phyloP scores from a whole-genome alignment of 2,113 vertebrate genomes.

The Bettongia penicillata region DNA sequence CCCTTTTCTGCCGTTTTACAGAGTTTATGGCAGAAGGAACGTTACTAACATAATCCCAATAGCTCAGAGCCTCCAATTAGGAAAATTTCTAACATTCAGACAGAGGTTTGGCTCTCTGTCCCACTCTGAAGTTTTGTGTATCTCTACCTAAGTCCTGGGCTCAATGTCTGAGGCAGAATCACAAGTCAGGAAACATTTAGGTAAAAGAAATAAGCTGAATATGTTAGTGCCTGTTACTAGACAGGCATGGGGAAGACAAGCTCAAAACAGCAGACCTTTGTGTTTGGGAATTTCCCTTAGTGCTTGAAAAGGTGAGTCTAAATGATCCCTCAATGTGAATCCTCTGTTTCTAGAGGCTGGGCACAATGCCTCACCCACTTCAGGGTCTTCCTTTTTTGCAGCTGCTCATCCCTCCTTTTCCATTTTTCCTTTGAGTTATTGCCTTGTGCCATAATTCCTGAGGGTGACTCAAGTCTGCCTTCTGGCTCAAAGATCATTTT shows the following conservation, averaged over 20 bases:
- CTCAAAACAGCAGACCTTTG: neutral
- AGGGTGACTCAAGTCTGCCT: neutral
- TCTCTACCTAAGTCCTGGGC: too few species aligned
- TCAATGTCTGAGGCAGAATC: neutral
- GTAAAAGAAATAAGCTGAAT: neutral
- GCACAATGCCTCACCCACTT: neutral
- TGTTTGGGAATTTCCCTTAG: neutral
- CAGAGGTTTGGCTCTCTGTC: neutral
- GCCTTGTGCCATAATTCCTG: neutral
- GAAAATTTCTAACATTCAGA: neutral
- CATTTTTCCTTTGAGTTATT: neutral
- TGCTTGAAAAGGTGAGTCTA: neutral
- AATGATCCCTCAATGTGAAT: neutral
- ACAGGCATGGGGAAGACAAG: neutral
- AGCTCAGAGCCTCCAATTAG: neutral
- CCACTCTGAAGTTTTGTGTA: too few species aligned
- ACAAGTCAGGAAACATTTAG: neutral
- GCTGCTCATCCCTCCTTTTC: neutral
- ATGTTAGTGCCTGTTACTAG: neutral
- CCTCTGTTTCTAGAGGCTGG: too few species aligned
- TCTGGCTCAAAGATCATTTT: neutral
- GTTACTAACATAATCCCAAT: neutral
- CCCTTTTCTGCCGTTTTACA: neutral
- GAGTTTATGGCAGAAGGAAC: neutral
- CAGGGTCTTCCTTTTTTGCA: neutral